Base-by-base conservation (phyloP, 2,888 invertebrate species). In the Myopa testacea region DNA sequence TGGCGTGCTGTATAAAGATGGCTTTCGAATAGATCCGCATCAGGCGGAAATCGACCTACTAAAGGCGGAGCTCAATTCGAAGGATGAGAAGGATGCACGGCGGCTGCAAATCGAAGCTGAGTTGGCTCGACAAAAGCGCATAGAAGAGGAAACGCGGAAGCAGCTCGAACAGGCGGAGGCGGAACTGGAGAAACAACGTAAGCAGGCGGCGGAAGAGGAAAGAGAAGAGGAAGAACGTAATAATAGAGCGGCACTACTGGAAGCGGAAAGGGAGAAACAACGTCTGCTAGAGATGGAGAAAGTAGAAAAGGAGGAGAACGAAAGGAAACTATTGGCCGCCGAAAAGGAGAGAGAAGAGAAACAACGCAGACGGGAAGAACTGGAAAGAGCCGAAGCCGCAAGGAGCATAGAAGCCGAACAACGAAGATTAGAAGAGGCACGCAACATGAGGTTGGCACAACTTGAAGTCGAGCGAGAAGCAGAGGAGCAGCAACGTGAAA, bases 1-100 rank as follows among this genome's bases (percentile, higher is more conserved):
- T 80, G 89, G 89, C 4, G 85, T 89, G 14, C 80, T 82, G 16
- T 89, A 89, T 70, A 85, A 83, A 73, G 86, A 89, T 69, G 89
- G 89, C 0, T 86, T 87, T 75, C 88, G 90, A 0, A 78, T 89
- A 55, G 84, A 86, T 75, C 84, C 85, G 0, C 82, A 85, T n/a
- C 83, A 85, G 55, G 76, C 79, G 69, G n/a, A 50, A 45, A 81
- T 81, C 76, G 81, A 82, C n/a, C 81, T 81, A 50, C 55, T 82
- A 60, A 83, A 81, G 40, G 81, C 80, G 16, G 80, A 81, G 76
- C 78, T 81, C 2, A 82, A 67, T 60, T 75, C 65, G 2, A 80
- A 79, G 8, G 82, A 82, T 45, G 75, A 80, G 1, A 81, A 77
- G 6, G 79, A 81, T 12, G 74, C 82, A 40, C 78, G 81, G 14